These are phyloP conservation scores for Aphelocoma coerulescens DNA, from an alignment of 2,113 vertebrate genomes.

Conservation along the genomic window DNA sequence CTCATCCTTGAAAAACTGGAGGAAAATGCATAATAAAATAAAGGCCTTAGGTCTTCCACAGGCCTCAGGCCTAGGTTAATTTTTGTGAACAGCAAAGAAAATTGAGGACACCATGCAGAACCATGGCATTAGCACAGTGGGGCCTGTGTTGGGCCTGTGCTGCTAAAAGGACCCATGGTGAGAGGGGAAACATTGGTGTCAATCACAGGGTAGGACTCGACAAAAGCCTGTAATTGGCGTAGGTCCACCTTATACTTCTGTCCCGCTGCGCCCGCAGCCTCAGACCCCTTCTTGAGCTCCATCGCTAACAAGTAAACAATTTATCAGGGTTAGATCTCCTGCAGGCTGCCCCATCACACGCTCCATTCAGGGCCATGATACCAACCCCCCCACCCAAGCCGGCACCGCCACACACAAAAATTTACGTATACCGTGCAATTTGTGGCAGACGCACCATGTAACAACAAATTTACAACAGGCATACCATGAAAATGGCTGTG, in stretches of 20 bases:
- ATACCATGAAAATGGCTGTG: conserved; percentile 86
- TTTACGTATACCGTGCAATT: conserved; percentile 84
- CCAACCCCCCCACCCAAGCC: conserved; percentile 55
- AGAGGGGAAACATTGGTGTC: conserved; percentile 87
- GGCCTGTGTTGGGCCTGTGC: conserved; percentile 80
- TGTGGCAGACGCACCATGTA: conserved; percentile 87
- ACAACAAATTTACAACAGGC: conserved; percentile 89
- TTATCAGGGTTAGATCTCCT: conserved; percentile 86
- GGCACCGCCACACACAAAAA: conserved; percentile 81
- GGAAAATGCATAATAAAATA: conserved; percentile 73
- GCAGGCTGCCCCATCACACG: conserved; percentile 77
- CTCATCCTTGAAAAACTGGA: conserved; percentile 74
- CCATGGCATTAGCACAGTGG: conserved; percentile 80
- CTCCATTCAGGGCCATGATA: conserved; percentile 76
- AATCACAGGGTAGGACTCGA: conserved; percentile 78
- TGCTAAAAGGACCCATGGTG: conserved; percentile 83
- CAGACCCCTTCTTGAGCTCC: conserved; percentile 73
- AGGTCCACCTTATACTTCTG: conserved; percentile 85
- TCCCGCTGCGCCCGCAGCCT: conserved; percentile 77
- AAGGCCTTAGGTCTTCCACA: conserved; percentile 74
- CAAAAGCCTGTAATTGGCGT: conserved; percentile 87
- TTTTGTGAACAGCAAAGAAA: conserved; percentile 79
- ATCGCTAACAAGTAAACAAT: conserved; percentile 86
- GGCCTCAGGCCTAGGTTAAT: conserved; percentile 75
- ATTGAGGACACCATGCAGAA: conserved; percentile 77